Percentiles rank a stretch among this genome's conserved stretches.
phyloP scores from a whole-genome alignment of 2,888 invertebrate genomes.

The Nomada lathburiana region DNA sequence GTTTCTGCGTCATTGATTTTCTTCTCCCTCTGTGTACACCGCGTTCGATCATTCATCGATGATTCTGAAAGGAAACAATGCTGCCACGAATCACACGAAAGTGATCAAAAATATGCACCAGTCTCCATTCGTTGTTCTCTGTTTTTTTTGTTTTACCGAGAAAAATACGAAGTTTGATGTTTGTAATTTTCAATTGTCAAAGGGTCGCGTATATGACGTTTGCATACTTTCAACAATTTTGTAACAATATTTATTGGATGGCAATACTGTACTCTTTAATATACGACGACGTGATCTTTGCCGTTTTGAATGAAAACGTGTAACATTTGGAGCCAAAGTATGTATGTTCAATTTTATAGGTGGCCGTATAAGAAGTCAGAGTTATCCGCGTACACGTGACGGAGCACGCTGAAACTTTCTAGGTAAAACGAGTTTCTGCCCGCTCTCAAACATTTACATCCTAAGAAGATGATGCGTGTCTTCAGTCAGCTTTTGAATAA shows the following conservation, averaged over 20 bases:
- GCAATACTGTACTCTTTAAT: not conserved
- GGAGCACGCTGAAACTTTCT: not conserved
- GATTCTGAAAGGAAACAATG: slow-evolving; percentile 39
- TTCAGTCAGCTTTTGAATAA: slow-evolving; percentile 62
- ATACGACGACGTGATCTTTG: too few species aligned
- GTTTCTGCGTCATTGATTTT: slow-evolving; percentile 52
- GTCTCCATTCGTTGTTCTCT: not conserved
- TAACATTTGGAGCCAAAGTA: not conserved
- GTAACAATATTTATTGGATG: not conserved
- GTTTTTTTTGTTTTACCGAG: slow-evolving; percentile 2
- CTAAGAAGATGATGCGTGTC: slow-evolving; percentile 25
- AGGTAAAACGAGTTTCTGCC: slow-evolving; percentile 1
- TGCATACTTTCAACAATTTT: not conserved
- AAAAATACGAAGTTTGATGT: not conserved
- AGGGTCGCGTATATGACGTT: not conserved
- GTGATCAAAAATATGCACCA: slow-evolving; percentile 6
- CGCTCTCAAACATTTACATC: slow-evolving; percentile 42
- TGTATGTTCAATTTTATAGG: not conserved
- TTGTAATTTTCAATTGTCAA: not conserved
- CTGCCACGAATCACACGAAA: not conserved
- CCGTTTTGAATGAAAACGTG: not conserved
- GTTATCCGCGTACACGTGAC: not conserved
- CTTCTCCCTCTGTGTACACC: not conserved
- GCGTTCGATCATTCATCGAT: slow-evolving; percentile 38
- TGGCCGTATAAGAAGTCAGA: slow-evolving; percentile 2